Evolutionary conservation across 1,140 invertebrate species (phyloP), one percentile per base, ranked within the genome.

Genomic region (Drosophila ogumai): DNA sequence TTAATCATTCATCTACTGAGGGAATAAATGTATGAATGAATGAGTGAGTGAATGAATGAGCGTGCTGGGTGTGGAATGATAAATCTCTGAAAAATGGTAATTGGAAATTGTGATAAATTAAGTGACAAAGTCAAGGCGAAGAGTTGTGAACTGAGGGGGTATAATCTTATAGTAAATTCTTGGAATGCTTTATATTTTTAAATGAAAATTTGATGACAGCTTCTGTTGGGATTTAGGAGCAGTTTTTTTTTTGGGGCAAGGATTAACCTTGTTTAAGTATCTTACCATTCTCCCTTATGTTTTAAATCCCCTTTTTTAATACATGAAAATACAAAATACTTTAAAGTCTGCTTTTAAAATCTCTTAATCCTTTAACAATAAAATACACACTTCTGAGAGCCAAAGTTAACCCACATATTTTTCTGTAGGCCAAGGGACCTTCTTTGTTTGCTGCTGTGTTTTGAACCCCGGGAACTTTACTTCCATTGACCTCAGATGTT

Each of bases 351-450:
- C 40, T 58, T 36, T 47, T 6, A 19, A 58, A 72, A 71, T 72
- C 68, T 22, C 52, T 71, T 72, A 58, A 72, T 71, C 68, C 67
- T 58, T 49, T 46, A 31, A 72, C 43, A 71, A 69, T 71, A 67
- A 59, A 34, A 17, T 47, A 17, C 40, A 38, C 31, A 36, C 32
- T 25, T 10, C 9, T 13, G 64, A 19, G 22, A 43, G 49, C n/a
- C n/a, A 58, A 71, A 72, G 69, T 72, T 72, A 72, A 72, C 66
- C 69, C 69, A 72, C 44, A 72, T 55, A 55, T 55, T 72, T 72
- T 31, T 36, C 12, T 72, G 44, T 59, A 41, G 66, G 38, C 52
- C 54, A 67, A 36, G 47, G 66, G 22, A 67, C 17, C 17, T 38
- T 31, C 28, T 32, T 55, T 46, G 34, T 47, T 43, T 12, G 34